Percentiles rank a stretch among this genome's conserved stretches.
Conservation (phyloP, 2,113 vertebrate genomes). For the Thunnus thynnus region DNA sequence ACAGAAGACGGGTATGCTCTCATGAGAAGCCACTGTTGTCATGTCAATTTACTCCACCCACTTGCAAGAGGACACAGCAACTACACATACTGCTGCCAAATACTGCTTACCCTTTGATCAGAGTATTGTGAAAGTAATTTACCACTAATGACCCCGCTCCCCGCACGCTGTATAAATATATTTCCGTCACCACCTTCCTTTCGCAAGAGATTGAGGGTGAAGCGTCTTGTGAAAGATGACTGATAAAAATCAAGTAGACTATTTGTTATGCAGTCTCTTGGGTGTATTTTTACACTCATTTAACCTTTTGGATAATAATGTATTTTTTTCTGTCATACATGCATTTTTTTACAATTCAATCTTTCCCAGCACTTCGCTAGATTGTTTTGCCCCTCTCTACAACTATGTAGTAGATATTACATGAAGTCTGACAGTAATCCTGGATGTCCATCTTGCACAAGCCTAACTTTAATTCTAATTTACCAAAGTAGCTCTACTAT, state of each 20-base stretch:
- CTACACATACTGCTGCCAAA: background rate
- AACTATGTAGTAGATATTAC: background rate
- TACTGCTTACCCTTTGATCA: background rate
- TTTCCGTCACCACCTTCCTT: background rate
- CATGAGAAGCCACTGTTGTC: slow-evolving; percentile 38
- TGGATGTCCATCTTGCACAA: background rate
- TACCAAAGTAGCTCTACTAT: background rate
- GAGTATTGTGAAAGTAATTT: slow-evolving; percentile 1
- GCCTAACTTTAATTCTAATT: background rate
- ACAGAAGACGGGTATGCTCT: background rate
- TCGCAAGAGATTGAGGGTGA: background rate
- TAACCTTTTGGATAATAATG: background rate
- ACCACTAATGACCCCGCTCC: background rate
- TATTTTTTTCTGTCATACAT: background rate
- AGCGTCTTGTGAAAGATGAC: background rate
- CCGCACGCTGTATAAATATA: background rate
- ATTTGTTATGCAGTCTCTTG: background rate
- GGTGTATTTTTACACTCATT: background rate
- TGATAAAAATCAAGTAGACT: background rate
- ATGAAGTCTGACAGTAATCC: background rate
- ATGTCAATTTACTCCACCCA: slow-evolving; percentile 32
- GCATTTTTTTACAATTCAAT: background rate
- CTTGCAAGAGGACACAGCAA: background rate
- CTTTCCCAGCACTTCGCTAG: no score
- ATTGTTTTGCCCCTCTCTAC: background rate